phyloP scores from a whole-genome alignment of 2,888 invertebrate genomes.

The Syrista parreyssii region DNA sequence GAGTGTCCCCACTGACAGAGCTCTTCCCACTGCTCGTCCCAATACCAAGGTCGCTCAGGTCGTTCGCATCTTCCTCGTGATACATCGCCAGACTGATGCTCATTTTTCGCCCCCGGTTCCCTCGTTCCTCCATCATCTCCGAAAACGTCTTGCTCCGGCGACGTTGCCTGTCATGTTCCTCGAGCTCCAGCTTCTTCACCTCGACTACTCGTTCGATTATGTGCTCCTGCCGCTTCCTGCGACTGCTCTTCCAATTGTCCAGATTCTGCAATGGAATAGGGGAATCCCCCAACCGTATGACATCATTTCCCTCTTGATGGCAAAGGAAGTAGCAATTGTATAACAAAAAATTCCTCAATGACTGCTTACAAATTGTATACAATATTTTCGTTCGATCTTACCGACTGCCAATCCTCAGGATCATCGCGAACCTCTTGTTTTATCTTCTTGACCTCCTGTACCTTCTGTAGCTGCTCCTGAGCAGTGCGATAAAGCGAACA shows the following conservation, averaged over 20 bases:
- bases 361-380: too few relatives aligned
- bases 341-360: background rate
- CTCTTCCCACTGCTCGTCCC: slow-evolving; percentile 65
- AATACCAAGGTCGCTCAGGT: slow-evolving; percentile 86
- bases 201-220: slow-evolving; percentile 91
- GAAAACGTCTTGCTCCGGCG: slow-evolving; percentile 92
- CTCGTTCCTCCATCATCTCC: slow-evolving; percentile 92
- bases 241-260: slow-evolving; percentile 93
- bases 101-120: slow-evolving; percentile 70
- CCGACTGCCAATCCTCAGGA: slow-evolving; percentile 93
- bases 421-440: slow-evolving; percentile 85
- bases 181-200: slow-evolving; percentile 87
- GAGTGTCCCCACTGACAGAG: slow-evolving; percentile 62
- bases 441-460: slow-evolving; percentile 85
- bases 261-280: slow-evolving; percentile 75
- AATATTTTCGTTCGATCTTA: slow-evolving; percentile 64
- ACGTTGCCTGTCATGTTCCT: slow-evolving; percentile 77
- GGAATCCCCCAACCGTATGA: slow-evolving; percentile 7
- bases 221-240: slow-evolving; percentile 92
- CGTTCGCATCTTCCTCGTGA: slow-evolving; percentile 84
- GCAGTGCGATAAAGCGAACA: slow-evolving; percentile 87
- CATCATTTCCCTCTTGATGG: background rate
- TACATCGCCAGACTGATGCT: slow-evolving; percentile 76
- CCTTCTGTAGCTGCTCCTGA: slow-evolving; percentile 85
- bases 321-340: background rate